A percentile compares a stretch with the other conserved stretches of the same genome.
Conservation (phyloP, 1,140 invertebrate species). For the Drosophila rufa region DNA sequence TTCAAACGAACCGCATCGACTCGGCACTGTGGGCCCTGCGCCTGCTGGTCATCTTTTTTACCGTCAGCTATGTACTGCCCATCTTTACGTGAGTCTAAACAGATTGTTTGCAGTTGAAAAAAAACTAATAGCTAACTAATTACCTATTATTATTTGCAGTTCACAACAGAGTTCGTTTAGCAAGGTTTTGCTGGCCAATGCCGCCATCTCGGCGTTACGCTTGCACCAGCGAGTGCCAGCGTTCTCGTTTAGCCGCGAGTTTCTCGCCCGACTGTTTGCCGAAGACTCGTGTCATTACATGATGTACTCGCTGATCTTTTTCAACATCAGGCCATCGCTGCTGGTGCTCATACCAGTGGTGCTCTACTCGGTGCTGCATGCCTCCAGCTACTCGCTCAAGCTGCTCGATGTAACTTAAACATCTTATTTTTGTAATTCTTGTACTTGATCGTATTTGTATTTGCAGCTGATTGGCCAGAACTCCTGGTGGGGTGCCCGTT, state of each 20-base stretch:
- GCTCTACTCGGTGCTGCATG: conserved; percentile 96
- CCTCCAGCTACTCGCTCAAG: conserved; percentile 94
- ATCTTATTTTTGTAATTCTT: neutral
- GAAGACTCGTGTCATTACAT: conserved; percentile 99
- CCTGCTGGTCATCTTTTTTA: conserved; percentile 92
- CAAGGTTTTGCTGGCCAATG: conserved; percentile 95
- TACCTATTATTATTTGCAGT: conserved; percentile 84
- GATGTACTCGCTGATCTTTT: conserved; percentile 96
- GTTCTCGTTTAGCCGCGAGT: conserved; percentile 92
- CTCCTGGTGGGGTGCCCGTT: conserved; percentile 94
- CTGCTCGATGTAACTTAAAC: conserved; percentile 94
- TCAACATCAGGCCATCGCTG: conserved; percentile 94
- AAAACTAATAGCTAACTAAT: neutral
- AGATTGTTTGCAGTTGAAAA: neutral
- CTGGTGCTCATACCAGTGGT: conserved; percentile 95
- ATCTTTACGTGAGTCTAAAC: conserved; percentile 91
- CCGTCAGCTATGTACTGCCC: conserved; percentile 93
- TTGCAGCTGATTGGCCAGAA: conserved; percentile 93
- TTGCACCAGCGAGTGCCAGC: conserved; percentile 96
- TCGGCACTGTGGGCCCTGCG: conserved; percentile 93
- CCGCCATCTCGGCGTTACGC: conserved; percentile 96
- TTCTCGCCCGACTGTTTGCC: conserved; percentile 90
- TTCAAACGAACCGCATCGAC: conserved; percentile 93
- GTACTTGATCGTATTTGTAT: neutral
- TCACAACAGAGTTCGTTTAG: conserved; percentile 94